These are phyloP conservation scores for Heliconius congener DNA, from an alignment of 1,140 invertebrate species.

Conservation along the genomic window DNA sequence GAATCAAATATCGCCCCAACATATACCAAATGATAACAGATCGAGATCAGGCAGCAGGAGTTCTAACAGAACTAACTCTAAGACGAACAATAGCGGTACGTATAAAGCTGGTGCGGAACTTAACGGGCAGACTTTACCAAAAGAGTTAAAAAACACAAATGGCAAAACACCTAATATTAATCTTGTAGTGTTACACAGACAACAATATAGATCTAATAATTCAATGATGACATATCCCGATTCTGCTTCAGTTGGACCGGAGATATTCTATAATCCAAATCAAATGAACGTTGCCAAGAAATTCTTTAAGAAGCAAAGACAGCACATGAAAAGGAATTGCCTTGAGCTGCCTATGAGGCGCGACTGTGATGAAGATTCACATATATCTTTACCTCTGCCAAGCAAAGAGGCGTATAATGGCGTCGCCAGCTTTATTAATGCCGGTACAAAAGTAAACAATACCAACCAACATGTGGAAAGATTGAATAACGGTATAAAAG, in stretches of 20 bases:
- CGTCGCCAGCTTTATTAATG: slow-evolving; percentile 85
- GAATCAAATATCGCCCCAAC: slow-evolving; percentile 56
- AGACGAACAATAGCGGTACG: slow-evolving; percentile 81
- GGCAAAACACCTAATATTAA: slow-evolving; percentile 82
- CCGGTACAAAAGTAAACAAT: slow-evolving; percentile 88
- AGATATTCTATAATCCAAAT: slow-evolving; percentile 95
- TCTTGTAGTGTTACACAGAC: slow-evolving; percentile 85
- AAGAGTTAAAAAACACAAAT: slow-evolving; percentile 72
- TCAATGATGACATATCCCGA: slow-evolving; percentile 87
- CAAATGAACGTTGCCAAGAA: slow-evolving; percentile 95
- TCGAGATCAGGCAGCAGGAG: slow-evolving; percentile 84
- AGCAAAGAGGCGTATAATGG: slow-evolving; percentile 82
- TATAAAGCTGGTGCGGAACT: slow-evolving; percentile 81
- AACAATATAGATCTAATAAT: slow-evolving; percentile 86
- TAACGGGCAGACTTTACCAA: slow-evolving; percentile 75
- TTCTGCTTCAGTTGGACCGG: slow-evolving; percentile 82
- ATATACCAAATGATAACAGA: slow-evolving; percentile 77
- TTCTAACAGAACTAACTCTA: slow-evolving; percentile 81
- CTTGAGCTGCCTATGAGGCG: slow-evolving; percentile 85
- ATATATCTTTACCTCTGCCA: slow-evolving; percentile 80
- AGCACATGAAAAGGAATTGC: slow-evolving; percentile 89
- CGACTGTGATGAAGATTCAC: slow-evolving; percentile 84
- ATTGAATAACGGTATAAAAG: slow-evolving; percentile 80
- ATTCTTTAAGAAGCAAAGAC: slow-evolving; percentile 94
- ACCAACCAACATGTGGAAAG: slow-evolving; percentile 88